phyloP scores from a whole-genome alignment of 2,888 invertebrate species.

The Agrotis segetum region DNA sequence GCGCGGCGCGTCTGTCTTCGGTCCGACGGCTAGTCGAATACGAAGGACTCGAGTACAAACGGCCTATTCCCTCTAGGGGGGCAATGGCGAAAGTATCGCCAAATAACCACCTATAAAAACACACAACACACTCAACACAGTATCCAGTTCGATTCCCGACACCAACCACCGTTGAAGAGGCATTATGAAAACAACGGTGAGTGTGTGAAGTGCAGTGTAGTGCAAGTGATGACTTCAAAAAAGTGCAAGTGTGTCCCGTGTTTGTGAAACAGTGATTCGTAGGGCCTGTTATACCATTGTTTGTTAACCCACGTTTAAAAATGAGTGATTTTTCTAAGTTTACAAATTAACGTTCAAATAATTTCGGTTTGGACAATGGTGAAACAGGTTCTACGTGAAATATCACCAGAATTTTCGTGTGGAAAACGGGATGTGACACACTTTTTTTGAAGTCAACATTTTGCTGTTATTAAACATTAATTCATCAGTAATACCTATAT shows the following conservation, averaged over 20 bases:
- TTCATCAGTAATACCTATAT: not conserved
- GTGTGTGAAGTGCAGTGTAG: conserved; percentile 82
- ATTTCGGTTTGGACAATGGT: conserved; percentile 59
- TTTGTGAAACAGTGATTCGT: conserved; percentile 68
- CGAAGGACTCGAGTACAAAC: conserved; percentile 82
- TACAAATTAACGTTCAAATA: conserved; percentile 34
- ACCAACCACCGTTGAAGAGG: conserved; percentile 87
- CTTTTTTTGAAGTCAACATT: conserved; percentile 88
- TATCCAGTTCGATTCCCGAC: conserved; percentile 90
- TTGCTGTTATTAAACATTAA: conserved; percentile 46
- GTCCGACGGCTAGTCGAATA: conserved; percentile 78
- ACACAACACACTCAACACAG: conserved; percentile 79
- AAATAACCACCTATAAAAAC: conserved; percentile 90
- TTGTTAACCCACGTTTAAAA: conserved; percentile 19
- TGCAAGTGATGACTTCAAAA: conserved; percentile 87
- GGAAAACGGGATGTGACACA: conserved; percentile 73
- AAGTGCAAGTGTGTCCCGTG: conserved; percentile 81
- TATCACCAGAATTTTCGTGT: conserved; percentile 28
- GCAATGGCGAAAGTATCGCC: conserved; percentile 89
- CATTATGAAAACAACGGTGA: conserved; percentile 89
- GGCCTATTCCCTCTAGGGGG: conserved; percentile 83
- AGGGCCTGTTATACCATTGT: conserved; percentile 65
- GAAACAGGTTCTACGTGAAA: conserved; percentile 61
- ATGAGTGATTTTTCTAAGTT: conserved; percentile 23
- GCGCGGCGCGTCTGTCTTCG: conserved; percentile 82